Percentiles rank a stretch among this genome's conserved stretches.
phyloP scores from a whole-genome alignment of 1,140 invertebrate genomes.

The Ostrea edulis region DNA sequence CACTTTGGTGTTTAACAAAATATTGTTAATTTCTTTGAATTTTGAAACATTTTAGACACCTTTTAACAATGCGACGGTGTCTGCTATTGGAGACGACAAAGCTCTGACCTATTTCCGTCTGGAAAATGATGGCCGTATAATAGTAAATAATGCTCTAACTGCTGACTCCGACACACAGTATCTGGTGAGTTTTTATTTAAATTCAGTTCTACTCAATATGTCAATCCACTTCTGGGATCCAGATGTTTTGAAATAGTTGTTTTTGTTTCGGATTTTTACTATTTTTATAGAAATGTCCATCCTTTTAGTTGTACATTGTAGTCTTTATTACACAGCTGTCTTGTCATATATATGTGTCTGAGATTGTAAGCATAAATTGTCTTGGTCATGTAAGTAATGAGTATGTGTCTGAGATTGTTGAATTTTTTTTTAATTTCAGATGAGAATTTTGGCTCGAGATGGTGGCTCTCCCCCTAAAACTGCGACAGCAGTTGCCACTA shows the following conservation, averaged over 20 bases:
- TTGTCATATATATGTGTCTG: too few species aligned
- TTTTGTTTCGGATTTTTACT: too few species aligned
- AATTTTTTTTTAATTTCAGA: constrained; percentile 54
- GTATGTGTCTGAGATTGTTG: not conserved
- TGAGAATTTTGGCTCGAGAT: constrained; percentile 65
- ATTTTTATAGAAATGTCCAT: too few species aligned
- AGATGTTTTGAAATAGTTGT: too few species aligned
- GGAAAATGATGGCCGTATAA: not conserved
- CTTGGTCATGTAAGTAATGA: too few species aligned
- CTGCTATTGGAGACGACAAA: constrained; percentile 65
- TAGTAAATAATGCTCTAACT: constrained; percentile 28
- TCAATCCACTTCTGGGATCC: not conserved
- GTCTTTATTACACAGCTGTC: too few species aligned
- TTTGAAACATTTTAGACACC: constrained; percentile 44
- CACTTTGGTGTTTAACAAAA: not conserved
- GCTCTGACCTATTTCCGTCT: constrained; percentile 54
- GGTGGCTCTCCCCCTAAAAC: constrained; percentile 59
- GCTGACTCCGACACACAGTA: constrained; percentile 40
- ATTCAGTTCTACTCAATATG: not conserved
- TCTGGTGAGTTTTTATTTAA: too few species aligned
- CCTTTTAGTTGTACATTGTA: too few species aligned
- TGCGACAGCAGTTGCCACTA: constrained; percentile 54
- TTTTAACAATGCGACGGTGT: constrained; percentile 54
- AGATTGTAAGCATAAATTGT: too few species aligned
- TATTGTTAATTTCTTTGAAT: not conserved